These are phyloP conservation scores for Catagonus wagneri DNA, from an alignment of 2,113 vertebrate genomes.

Conservation along the genomic window DNA sequence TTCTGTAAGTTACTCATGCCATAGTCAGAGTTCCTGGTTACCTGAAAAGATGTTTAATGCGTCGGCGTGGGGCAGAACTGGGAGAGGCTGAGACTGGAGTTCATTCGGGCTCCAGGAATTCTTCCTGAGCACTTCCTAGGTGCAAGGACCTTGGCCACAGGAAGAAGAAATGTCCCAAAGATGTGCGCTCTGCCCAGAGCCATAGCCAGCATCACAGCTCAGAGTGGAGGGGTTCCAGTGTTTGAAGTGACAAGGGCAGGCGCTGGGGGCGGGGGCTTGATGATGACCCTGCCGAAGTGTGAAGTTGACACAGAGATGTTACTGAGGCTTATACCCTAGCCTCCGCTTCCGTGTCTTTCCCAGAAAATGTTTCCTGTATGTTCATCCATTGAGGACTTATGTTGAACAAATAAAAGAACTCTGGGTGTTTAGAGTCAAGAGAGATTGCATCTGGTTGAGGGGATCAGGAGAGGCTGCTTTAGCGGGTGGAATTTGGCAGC, in stretches of 20 bases:
- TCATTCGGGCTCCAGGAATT: background rate
- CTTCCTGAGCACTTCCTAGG: background rate
- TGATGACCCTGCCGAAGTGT: background rate
- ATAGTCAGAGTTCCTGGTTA: background rate
- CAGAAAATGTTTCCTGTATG: background rate
- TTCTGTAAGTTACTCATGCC: background rate
- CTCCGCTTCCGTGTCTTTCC: background rate
- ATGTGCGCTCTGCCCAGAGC: background rate
- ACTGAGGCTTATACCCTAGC: too few species aligned
- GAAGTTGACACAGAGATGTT: background rate
- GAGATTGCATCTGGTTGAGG: background rate
- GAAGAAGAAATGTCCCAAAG: background rate
- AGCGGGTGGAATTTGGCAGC: background rate
- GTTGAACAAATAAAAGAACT: background rate
- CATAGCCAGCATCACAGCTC: too few species aligned
- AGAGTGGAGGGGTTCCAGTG: too few species aligned
- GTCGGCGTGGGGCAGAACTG: background rate
- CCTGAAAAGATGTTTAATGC: background rate
- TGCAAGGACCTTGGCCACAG: background rate
- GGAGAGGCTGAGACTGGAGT: background rate
- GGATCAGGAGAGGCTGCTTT: background rate
- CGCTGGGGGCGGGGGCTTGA: accelerated
- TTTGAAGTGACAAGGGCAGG: background rate
- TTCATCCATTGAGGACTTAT: background rate
- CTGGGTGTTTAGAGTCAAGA: background rate